Evolutionary conservation across 2,797 vertebrate species (phyloP), one percentile per base, ranked within the genome.

Genomic region (Champsocephalus gunnari): DNA sequence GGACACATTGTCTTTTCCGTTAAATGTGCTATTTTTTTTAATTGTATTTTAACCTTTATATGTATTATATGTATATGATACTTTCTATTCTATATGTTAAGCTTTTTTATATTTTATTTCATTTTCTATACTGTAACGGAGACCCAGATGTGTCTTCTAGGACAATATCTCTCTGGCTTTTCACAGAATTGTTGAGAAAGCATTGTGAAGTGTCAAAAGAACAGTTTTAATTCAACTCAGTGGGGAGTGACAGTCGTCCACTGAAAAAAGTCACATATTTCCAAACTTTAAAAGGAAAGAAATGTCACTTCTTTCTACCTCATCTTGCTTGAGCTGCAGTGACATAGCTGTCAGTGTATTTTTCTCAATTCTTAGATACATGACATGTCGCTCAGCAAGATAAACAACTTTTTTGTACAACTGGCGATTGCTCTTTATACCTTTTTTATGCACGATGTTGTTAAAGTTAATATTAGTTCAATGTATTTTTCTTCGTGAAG

Each of bases 231-330:
- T 83, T 70, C 19, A 59, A 63, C 68, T 71, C 81, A 32, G 80
- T 41, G 57, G 79, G 71, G 71, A 77, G 55, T 38, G 76, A 63
- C 66, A 77, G 70, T 63, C 56, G 3, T 63, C 53, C 78, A 19
- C 66, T 58, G 75, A 68, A 58, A 68, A 68, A 28, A 76, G 77
- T 82, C 77, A 71, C 9, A 80, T 73, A 55, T 80, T 65, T 70
- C 66, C 73, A 71, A 32, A 61, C 48, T 66, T 71, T 51, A 65
- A 66, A 71, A 71, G 58, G 59, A 62, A 56, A 57, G 14, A 68
- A 34, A 53, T 67, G 69, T 59, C 75, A 59, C 54, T 71, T 58
- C 55, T 78, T 53, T 7, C 66, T 53, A 48, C 47, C 34, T 49
- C 49, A 28, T 63, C 38, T 38, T 55, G 71, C 75, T 49, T 77